Percentiles rank a stretch among this genome's conserved stretches.
These are phyloP conservation scores for Drosophila jambulina DNA, from an alignment of 1,140 invertebrate genomes.

Conservation along the genomic window DNA sequence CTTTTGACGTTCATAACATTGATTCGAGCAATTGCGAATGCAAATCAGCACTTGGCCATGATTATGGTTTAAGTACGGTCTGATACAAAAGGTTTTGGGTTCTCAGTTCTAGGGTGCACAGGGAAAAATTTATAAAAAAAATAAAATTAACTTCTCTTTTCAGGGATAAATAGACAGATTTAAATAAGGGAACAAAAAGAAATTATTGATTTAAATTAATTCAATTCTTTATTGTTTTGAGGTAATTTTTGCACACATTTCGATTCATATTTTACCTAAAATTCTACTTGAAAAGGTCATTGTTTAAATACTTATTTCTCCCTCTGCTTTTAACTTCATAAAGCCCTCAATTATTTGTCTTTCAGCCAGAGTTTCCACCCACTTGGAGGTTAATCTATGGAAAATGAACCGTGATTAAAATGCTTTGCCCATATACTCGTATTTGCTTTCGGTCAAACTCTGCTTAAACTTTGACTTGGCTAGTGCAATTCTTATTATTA, in stretches of 20 bases:
- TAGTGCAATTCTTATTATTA: slow-evolving; percentile 45
- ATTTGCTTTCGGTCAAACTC: slow-evolving; percentile 69
- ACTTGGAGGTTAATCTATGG: slow-evolving; percentile 57
- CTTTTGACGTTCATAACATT: slow-evolving; percentile 57
- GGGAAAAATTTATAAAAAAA: neutral
- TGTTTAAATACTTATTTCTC: neutral
- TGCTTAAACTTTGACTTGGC: slow-evolving; percentile 59
- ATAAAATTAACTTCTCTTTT: no score
- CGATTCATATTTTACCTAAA: no score
- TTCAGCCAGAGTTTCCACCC: slow-evolving; percentile 55
- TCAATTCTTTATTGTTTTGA: no score
- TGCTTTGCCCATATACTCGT: slow-evolving; percentile 52
- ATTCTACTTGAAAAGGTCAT: no score
- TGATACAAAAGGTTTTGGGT: slow-evolving; percentile 42
- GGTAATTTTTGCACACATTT: no score
- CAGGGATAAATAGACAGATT: no score
- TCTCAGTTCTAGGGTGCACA: slow-evolving; percentile 20
- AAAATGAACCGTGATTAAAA: slow-evolving; percentile 70
- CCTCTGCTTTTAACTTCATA: slow-evolving; percentile 4
- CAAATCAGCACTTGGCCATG: slow-evolving; percentile 48
- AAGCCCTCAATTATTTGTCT: slow-evolving; percentile 47
- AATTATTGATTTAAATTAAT: no score
- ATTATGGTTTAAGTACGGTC: slow-evolving; percentile 66
- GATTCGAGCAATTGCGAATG: slow-evolving; percentile 52
- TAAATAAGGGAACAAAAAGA: no score